These are phyloP conservation scores for Bradynema listronoti DNA, from an alignment of 1,140 invertebrate species.

Conservation along the genomic window DNA sequence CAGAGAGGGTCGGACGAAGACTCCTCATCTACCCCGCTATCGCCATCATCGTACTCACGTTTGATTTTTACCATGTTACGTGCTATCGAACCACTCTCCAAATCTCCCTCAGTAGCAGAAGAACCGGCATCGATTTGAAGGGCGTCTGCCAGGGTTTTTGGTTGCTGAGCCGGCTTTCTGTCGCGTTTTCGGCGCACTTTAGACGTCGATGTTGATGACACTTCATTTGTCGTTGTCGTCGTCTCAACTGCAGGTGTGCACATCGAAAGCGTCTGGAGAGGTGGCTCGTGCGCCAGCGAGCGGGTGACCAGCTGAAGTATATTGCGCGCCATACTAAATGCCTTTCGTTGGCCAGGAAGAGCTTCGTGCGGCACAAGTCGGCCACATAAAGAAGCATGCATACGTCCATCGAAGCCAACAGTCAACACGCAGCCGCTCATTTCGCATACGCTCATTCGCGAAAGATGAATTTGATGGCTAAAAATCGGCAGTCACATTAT, in stretches of 20 bases:
- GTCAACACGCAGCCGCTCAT: background rate
- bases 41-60: background rate
- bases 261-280: background rate
- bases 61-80: background rate
- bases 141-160: too few relatives aligned
- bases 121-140: too few relatives aligned
- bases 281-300: background rate
- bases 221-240: background rate
- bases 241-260: background rate
- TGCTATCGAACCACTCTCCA: too few relatives aligned
- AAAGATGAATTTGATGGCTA: slow-evolving; percentile 6
- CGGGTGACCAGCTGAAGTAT: background rate
- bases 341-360: too few relatives aligned
- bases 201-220: background rate
- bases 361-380: background rate
- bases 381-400: background rate
- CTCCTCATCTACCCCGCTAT: too few relatives aligned
- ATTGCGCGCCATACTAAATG: too few relatives aligned
- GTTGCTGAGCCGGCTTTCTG: too few relatives aligned
- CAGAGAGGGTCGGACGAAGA: too few relatives aligned
- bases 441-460: background rate
- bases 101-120: too few relatives aligned
- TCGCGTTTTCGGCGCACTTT: too few relatives aligned
- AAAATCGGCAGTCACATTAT: slow-evolving; percentile 1
- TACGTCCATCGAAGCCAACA: slow-evolving; percentile 1